Evolutionary conservation across 2,113 vertebrate species (phyloP), one percentile per base, ranked within the genome.

Genomic region (Dromas ardeola): DNA sequence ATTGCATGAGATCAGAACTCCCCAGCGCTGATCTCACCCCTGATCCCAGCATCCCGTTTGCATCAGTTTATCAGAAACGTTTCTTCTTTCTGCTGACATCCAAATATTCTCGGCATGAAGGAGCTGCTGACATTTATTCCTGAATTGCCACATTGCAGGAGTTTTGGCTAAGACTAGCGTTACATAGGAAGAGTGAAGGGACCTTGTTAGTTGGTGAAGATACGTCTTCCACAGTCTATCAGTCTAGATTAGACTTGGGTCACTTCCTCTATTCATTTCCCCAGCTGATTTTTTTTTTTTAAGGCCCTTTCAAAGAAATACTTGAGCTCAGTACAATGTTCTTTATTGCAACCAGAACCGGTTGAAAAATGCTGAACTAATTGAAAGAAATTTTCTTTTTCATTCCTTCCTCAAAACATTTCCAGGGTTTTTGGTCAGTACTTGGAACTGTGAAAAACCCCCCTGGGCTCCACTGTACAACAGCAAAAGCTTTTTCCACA

Each of bases 301-400:
- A 80, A 85, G n/a, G 22, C 49, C 91, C 61, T 89, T 89, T 89
- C 80, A 95, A 76, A 94, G 86, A 84, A 92, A 78, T n/a, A 27
- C 74, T 93, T 3, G 3, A 81, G 56, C 43, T 72, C 81, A 70
- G 62, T 85, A 91, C 86, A 94, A 65, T 87, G 78, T 85, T 94
- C 93, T 85, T 95, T 93, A 84, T 87, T 97, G 88, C 93, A 95
- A 93, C 80, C 83, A 97, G 88, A 91, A 91, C 56, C 10, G 77
- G 80, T 47, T 92, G 89, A 58, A 94, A 96, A 96, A 95, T 25
- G 86, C 77, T 94, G 86, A 95, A 92, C 92, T 86, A 84, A 96
- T 94, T 96, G 90, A 47, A 88, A 84, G 65, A 96, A 6, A 76
- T 88, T 84, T 82, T 94, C 61, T 83, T 80, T 78, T 81, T 93